These are phyloP conservation scores for Leucoma salicis DNA, from an alignment of 2,888 invertebrate genomes.

Conservation along the genomic window DNA sequence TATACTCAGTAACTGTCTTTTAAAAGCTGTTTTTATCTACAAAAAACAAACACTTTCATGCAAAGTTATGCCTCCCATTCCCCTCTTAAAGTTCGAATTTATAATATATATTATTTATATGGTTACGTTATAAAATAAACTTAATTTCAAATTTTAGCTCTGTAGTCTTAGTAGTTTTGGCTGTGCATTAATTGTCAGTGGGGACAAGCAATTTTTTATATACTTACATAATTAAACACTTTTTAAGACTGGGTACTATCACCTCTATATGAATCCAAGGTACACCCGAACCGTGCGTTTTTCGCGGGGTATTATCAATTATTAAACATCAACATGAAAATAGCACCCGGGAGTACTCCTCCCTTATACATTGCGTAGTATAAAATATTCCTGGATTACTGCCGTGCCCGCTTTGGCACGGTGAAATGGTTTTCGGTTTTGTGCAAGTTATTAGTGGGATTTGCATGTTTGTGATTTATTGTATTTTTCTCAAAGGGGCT, in stretches of 20 bases:
- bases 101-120: too few species aligned
- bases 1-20: too few species aligned
- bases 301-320: constrained; percentile 82
- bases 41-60: too few species aligned
- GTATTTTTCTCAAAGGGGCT: constrained; percentile 52
- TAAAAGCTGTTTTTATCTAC: too few species aligned
- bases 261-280: constrained; percentile 43
- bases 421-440: constrained; percentile 81
- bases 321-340: constrained; percentile 82
- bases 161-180: too few species aligned
- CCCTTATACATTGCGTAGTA: constrained; percentile 68
- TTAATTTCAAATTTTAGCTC: too few species aligned
- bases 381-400: constrained; percentile 79
- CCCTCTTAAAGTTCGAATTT: too few species aligned
- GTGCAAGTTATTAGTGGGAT: constrained; percentile 80
- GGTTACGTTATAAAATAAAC: too few species aligned
- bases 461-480: constrained; percentile 81
- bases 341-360: constrained; percentile 77
- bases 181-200: too few species aligned
- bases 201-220: too few species aligned
- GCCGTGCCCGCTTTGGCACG: constrained; percentile 54
- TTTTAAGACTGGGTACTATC: constrained; percentile 37
- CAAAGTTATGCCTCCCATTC: too few species aligned
- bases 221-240: too few species aligned
- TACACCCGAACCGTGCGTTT: constrained; percentile 67